These are phyloP conservation scores for Alviniconcha strummeri DNA, from an alignment of 2,888 invertebrate species.

Conservation along the genomic window DNA sequence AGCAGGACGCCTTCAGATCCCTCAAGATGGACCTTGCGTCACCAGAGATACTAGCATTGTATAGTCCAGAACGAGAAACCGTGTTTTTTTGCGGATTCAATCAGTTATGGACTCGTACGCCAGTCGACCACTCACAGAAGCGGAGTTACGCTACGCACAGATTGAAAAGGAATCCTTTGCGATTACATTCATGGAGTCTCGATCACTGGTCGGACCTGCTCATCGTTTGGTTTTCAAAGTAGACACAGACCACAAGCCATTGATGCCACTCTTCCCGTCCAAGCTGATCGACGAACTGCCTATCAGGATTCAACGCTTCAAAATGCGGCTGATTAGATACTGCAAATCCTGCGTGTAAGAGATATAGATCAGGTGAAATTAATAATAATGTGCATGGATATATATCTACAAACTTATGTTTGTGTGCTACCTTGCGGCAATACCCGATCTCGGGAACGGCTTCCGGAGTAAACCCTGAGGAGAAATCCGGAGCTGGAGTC, in stretches of 20 bases:
- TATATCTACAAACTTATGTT: no score
- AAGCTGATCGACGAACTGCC: conserved; percentile 22
- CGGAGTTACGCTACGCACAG: conserved; percentile 8
- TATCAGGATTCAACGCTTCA: conserved; percentile 17
- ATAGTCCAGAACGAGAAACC: conserved; percentile 9
- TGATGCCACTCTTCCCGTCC: conserved; percentile 20
- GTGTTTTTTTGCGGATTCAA: conserved; percentile 14
- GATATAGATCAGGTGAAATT: no score
- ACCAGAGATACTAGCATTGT: background rate
- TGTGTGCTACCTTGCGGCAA: no score
- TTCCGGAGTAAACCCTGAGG: no score
- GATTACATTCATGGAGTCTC: background rate
- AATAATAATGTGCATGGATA: no score
- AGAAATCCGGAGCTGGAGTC: no score
- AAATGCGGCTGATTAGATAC: conserved; percentile 14
- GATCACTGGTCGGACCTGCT: conserved; percentile 2
- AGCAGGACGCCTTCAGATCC: background rate
- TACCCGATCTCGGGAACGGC: no score
- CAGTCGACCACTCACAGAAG: conserved; percentile 4
- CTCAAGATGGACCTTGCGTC: background rate
- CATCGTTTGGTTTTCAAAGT: background rate
- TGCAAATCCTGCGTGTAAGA: no score
- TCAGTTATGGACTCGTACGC: background rate
- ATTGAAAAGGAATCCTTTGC: background rate
- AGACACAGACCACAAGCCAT: conserved; percentile 22